A percentile compares a stretch with the other conserved stretches of the same genome.
Evolutionary conservation across 2,797 vertebrate species (phyloP).

Genomic region (Phalloptychus januarius): DNA sequence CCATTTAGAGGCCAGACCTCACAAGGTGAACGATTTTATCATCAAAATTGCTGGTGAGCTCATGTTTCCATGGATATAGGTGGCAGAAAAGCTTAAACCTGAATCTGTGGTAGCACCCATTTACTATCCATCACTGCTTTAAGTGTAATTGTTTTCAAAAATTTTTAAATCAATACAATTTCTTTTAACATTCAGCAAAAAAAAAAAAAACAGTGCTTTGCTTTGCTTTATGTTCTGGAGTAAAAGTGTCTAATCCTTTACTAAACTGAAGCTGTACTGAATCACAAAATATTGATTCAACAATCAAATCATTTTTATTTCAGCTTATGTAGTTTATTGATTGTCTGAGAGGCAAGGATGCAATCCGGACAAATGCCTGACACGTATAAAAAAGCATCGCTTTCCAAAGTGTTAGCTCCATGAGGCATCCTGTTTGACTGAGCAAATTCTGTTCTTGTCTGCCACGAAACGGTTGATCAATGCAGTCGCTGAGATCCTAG

Average conservation of each 20-base stretch:
- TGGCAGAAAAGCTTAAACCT: not conserved
- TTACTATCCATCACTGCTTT: not conserved
- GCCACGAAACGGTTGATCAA: conserved; percentile 42
- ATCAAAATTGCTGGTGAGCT: not conserved
- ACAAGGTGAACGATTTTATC: too few relatives aligned
- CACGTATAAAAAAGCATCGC: conserved; percentile 3
- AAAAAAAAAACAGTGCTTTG: not conserved
- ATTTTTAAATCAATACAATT: not conserved
- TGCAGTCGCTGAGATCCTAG: conserved; percentile 47
- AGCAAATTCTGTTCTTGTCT: conserved; percentile 42
- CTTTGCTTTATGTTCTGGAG: not conserved
- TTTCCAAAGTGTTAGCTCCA: conserved; percentile 13
- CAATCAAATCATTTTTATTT: conserved; percentile 10
- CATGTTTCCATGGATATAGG: not conserved
- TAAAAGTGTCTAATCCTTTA: not conserved
- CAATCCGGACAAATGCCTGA: conserved; percentile 14
- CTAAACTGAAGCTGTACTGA: not conserved
- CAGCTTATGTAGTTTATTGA: not conserved
- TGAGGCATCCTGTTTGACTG: conserved; percentile 40
- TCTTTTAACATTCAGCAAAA: not conserved
- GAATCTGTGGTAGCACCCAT: not conserved
- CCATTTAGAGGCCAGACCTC: too few relatives aligned
- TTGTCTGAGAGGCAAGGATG: conserved; percentile 6
- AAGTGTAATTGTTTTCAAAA: not conserved
- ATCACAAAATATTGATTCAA: conserved; percentile 7